Conservation (phyloP, 2,888 invertebrate species). For the Diachrysia chrysitis region DNA sequence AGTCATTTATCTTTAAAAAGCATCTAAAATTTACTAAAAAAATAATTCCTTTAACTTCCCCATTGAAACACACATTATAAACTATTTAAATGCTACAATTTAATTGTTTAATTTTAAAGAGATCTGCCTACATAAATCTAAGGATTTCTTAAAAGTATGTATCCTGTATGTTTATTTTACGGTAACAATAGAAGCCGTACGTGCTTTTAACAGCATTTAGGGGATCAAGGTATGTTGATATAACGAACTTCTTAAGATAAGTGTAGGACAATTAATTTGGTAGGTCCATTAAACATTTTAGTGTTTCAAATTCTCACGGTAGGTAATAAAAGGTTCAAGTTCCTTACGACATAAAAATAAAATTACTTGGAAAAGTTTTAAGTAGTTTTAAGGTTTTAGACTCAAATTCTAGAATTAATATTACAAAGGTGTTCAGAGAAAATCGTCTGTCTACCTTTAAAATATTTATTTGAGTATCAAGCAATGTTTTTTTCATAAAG, state of each 20-base stretch:
- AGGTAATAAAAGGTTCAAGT: neutral
- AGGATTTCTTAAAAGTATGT: slow-evolving; percentile 28
- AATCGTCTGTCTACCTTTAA: too few species aligned
- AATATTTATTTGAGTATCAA: too few species aligned
- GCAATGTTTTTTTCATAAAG: neutral
- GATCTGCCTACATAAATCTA: slow-evolving; percentile 20
- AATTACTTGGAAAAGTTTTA: slow-evolving; percentile 18
- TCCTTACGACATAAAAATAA: too few species aligned
- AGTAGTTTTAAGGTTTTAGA: too few species aligned
- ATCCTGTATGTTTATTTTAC: slow-evolving; percentile 40
- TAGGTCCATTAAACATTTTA: slow-evolving; percentile 26
- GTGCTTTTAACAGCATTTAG: slow-evolving; percentile 36
- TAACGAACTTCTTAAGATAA: slow-evolving; percentile 25
- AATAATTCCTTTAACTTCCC: too few species aligned
- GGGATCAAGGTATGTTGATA: slow-evolving; percentile 27
- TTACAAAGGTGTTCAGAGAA: too few species aligned
- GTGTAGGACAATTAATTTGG: slow-evolving; percentile 40
- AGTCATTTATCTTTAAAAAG: too few species aligned
- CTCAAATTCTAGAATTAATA: too few species aligned
- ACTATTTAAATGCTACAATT: too few species aligned
- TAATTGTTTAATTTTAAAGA: neutral
- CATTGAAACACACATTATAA: too few species aligned
- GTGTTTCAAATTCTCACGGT: slow-evolving; percentile 22
- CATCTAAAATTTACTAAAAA: too few species aligned
- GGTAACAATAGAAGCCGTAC: slow-evolving; percentile 27